Evolutionary conservation across 1,140 invertebrate genomes (phyloP), one percentile per base, ranked within the genome.

Genomic region (Euschistus heros): DNA sequence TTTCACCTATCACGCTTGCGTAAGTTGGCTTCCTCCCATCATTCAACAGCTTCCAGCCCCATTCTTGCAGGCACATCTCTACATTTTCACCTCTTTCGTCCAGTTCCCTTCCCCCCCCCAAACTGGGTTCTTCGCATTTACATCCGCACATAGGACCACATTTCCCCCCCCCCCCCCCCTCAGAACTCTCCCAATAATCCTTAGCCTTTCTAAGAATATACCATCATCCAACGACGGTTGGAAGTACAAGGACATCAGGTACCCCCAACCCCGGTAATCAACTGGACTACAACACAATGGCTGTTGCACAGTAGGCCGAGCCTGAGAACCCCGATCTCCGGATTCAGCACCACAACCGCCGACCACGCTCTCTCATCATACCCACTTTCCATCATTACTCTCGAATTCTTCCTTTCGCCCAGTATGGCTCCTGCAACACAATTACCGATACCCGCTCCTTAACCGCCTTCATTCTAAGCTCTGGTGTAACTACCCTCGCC

Each of bases 71-170:
- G 20, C n/a, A 13, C n/a, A n/a, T n/a, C n/a, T n/a, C n/a, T n/a
- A n/a, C n/a, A n/a, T n/a, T n/a, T n/a, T n/a, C n/a, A n/a, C 47
- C 47, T 18, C 47, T 52, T 18, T 52, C 47, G n/a, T 52, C 47
- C 47, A 18, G 6, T 13, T 13, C n/a, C 8, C 8, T 18, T 18
- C n/a, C n/a, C 47, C 47, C 20, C 47, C 47, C 47, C 47, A 52
- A 6, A 10, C 6, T 6, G 8, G 10, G 20, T 52, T 52, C 47
- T 52, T 52, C 47, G 47, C 47, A 52, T 52, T 52, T 52, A 18
- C 47, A 52, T 52, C 47, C 10, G n/a, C n/a, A 52, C 47, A 8
- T 6, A 52, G 6, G 13, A 52, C 10, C n/a, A 52, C n/a, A 52
- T 52, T 18, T 18, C 20, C 20, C 8, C 47, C n/a, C 47, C 20